These are phyloP conservation scores for Sebastes vulpes DNA, from an alignment of 2,797 vertebrate genomes.

Conservation along the genomic window DNA sequence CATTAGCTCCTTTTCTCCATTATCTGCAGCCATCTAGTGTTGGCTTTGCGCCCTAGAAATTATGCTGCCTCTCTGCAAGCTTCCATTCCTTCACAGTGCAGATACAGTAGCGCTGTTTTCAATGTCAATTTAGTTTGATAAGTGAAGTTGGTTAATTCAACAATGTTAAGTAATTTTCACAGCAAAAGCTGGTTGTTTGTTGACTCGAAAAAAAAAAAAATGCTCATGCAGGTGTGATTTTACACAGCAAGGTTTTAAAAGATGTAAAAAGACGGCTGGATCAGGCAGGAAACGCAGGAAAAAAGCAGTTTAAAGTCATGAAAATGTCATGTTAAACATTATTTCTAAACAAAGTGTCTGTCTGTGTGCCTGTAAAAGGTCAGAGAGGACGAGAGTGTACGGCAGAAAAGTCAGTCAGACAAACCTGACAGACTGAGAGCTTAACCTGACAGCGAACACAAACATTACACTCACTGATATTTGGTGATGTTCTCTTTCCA, in stretches of 20 bases:
- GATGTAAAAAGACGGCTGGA: background rate
- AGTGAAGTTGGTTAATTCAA: background rate
- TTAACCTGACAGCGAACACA: slow-evolving; percentile 55
- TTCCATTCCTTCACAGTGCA: slow-evolving; percentile 43
- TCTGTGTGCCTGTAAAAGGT: slow-evolving; percentile 43
- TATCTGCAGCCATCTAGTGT: slow-evolving; percentile 93
- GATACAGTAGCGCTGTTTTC: slow-evolving; percentile 1
- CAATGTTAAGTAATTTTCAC: background rate
- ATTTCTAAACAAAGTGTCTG: slow-evolving; percentile 39
- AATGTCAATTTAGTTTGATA: background rate
- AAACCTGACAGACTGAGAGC: slow-evolving; percentile 56
- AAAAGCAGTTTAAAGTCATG: slow-evolving; percentile 13
- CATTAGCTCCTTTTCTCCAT: slow-evolving; percentile 87
- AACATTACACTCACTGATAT: slow-evolving; percentile 63
- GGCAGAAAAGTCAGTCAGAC: slow-evolving; percentile 60
- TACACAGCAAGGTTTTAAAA: background rate
- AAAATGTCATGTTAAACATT: slow-evolving; percentile 45
- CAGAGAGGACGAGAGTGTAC: slow-evolving; percentile 24
- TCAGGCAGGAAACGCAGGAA: background rate
- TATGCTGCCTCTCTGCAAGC: slow-evolving; percentile 54
- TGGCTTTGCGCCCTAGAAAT: slow-evolving; percentile 86
- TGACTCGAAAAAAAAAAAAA: background rate
- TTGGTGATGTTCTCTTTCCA: slow-evolving; percentile 51
- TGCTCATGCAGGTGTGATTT: background rate
- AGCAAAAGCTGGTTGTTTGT: background rate